A percentile compares a stretch with the other conserved stretches of the same genome.
Evolutionary conservation across 2,113 vertebrate genomes (phyloP).

Genomic region (Vulpes ferrilata): DNA sequence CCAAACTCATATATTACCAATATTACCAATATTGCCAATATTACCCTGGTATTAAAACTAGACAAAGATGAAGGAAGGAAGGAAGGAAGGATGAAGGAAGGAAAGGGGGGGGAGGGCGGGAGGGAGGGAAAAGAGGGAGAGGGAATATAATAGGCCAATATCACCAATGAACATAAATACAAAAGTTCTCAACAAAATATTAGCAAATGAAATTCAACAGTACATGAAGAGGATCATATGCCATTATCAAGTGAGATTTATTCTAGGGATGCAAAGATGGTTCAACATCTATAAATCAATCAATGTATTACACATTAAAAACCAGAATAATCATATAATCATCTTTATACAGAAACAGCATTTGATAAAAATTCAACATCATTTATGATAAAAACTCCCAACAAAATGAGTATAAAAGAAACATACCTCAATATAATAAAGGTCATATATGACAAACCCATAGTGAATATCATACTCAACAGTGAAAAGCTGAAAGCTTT

Average conservation of each 20-base stretch:
- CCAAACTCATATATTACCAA: background rate
- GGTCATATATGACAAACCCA: background rate
- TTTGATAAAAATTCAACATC: background rate
- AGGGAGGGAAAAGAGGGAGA: background rate
- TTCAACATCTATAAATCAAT: background rate
- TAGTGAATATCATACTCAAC: background rate
- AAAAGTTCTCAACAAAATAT: background rate
- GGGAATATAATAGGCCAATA: background rate
- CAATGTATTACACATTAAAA: background rate
- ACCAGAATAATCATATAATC: background rate
- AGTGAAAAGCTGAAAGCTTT: background rate
- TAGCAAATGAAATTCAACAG: background rate
- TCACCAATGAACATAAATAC: background rate
- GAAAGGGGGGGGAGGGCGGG: too few relatives aligned
- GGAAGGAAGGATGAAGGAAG: too few relatives aligned
- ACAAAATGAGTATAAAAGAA: background rate
- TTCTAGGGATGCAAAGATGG: background rate
- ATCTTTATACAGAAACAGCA: background rate
- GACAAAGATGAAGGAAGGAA: background rate
- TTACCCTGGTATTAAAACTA: background rate
- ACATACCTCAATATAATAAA: background rate
- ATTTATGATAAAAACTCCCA: background rate
- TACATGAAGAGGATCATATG: background rate
- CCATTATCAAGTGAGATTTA: background rate
- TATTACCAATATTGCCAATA: background rate